Evolutionary conservation across 2,888 invertebrate species (phyloP).

Genomic region (Rhagonycha fulva): DNA sequence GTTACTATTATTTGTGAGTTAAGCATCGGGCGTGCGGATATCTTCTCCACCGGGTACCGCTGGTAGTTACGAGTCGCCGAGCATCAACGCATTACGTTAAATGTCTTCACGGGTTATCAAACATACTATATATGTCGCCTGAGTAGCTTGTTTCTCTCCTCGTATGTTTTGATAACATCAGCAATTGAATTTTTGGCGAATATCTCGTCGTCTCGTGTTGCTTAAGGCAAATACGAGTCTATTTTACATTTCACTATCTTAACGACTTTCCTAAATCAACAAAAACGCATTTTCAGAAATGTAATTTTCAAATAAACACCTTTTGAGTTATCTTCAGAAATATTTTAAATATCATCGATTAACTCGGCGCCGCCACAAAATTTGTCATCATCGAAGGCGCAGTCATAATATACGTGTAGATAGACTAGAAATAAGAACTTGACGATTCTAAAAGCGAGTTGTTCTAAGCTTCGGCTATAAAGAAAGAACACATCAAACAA

Average conservation of each 20-base stretch:
- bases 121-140: constrained; percentile 36
- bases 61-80: constrained; percentile 19
- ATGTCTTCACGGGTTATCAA: constrained; percentile 43
- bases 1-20: constrained; percentile 31
- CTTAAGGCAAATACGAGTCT: constrained; percentile 31
- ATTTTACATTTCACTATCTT: constrained; percentile 43
- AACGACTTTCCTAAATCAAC: constrained; percentile 29
- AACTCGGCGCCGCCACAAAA: constrained; percentile 9
- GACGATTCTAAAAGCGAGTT: constrained; percentile 37
- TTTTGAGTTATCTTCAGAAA: constrained; percentile 4
- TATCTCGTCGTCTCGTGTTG: constrained; percentile 26
- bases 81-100: constrained; percentile 35
- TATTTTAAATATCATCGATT: constrained; percentile 28
- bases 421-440: constrained; percentile 20
- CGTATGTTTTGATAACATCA: constrained; percentile 36
- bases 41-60: constrained; percentile 3
- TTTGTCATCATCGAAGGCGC: constrained; percentile 14
- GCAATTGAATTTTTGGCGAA: constrained; percentile 29
- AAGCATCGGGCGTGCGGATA: constrained; percentile 25
- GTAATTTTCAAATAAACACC: constrained; percentile 42
- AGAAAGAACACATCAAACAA: constrained; percentile 48
- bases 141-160: constrained; percentile 37
- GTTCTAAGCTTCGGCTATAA: constrained; percentile 25
- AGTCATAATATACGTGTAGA: neutral
- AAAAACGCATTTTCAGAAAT: neutral